These are phyloP conservation scores for Planococcus citri DNA, from an alignment of 1,140 invertebrate genomes.

Conservation along the genomic window DNA sequence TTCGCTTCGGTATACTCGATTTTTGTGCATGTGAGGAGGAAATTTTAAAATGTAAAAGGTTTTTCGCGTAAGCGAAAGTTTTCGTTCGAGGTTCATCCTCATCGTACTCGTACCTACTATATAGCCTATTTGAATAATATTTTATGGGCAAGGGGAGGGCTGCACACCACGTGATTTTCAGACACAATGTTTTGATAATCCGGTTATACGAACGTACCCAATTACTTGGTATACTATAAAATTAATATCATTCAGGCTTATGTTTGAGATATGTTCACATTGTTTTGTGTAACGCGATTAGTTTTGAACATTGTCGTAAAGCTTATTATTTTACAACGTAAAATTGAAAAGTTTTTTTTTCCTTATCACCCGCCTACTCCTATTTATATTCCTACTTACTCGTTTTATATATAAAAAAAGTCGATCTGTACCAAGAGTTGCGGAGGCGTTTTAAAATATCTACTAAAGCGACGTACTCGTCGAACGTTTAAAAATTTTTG, in stretches of 20 bases:
- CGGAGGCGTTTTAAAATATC: too few relatives aligned
- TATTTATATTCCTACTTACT: too few relatives aligned
- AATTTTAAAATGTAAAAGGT: background rate
- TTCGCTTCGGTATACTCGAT: too few relatives aligned
- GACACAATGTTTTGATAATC: background rate
- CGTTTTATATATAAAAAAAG: too few relatives aligned
- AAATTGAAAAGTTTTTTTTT: background rate
- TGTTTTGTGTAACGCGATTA: background rate
- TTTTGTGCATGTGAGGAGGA: too few relatives aligned
- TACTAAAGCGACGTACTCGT: too few relatives aligned
- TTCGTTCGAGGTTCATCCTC: too few relatives aligned
- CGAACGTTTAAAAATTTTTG: too few relatives aligned
- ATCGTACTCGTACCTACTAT: too few relatives aligned
- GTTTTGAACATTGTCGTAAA: background rate
- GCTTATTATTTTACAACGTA: background rate
- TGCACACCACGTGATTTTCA: background rate
- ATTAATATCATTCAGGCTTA: slow-evolving; percentile 8
- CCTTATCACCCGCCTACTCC: background rate
- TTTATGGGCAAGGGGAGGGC: background rate
- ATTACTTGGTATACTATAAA: background rate
- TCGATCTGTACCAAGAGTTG: too few relatives aligned
- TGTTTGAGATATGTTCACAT: background rate
- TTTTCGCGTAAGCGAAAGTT: background rate
- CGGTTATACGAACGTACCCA: slow-evolving; percentile 1
- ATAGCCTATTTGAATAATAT: too few relatives aligned